Conservation (phyloP, 2,113 vertebrate genomes). For the Austrofundulus limnaeus region DNA sequence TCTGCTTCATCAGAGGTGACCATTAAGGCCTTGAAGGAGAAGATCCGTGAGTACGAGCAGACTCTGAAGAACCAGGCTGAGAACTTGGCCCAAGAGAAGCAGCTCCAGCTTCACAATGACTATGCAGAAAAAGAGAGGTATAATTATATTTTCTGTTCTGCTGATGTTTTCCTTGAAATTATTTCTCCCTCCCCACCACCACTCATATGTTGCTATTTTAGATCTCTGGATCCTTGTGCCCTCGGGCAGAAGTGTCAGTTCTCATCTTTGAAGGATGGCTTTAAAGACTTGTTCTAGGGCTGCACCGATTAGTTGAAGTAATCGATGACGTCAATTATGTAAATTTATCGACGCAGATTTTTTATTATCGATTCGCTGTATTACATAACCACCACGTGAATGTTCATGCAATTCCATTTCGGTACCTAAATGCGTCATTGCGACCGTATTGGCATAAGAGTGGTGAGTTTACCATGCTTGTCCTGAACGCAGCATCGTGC, state of each 20-base stretch:
- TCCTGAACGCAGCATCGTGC: no score
- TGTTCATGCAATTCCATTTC: no score
- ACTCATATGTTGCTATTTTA: constrained; percentile 44
- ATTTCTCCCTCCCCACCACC: constrained; percentile 25
- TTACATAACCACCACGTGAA: no score
- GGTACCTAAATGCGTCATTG: no score
- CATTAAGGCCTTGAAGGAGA: constrained; percentile 98
- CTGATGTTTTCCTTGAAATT: constrained; percentile 20
- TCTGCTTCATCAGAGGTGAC: constrained; percentile 88
- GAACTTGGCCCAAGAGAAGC: constrained; percentile 94
- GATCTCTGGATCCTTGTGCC: constrained; percentile 26
- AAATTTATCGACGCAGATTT: no score
- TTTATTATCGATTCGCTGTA: no score
- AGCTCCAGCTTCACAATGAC: constrained; percentile 96
- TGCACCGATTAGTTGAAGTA: no score
- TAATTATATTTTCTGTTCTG: not conserved
- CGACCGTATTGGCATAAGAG: no score
- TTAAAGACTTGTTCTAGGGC: constrained; percentile 14
- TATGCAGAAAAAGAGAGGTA: constrained; percentile 95
- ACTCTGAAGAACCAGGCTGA: constrained; percentile 95
- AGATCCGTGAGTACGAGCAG: constrained; percentile 98
- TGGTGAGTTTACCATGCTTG: no score
- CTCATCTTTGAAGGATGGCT: constrained; percentile 33
- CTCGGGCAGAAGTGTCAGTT: constrained; percentile 31
- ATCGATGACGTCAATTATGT: no score